Base-by-base conservation (phyloP, 2,797 vertebrate species). In the Caiman crocodilus region DNA sequence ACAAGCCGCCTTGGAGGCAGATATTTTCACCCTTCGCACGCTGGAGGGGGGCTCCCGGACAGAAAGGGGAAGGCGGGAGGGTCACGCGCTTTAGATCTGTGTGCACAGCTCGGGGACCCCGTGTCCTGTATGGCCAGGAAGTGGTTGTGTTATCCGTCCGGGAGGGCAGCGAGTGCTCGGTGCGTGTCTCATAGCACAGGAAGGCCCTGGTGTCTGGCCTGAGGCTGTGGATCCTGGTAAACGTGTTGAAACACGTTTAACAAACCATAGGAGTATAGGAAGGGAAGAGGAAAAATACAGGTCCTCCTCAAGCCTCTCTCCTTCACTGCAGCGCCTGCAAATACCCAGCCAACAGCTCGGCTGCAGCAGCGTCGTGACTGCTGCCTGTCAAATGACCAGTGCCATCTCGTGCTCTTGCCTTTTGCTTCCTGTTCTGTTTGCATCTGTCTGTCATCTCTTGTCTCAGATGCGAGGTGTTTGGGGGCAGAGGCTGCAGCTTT, bases 391-490 rank as follows among this genome's bases (percentile, higher is more conserved):
- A 5, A n/a, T 83, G 65, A 30, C 77, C 76, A 73, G 3, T 10
- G 69, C 2, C 63, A 77, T 69, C 78, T 91, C 63, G 10, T 50
- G 42, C 9, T 9, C 59, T 87, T 87, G 91, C 58, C 80, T 79
- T 84, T 75, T 82, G 88, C 82, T 55, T 84, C 88, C 88, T 86
- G 84, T 71, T 84, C 61, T 88, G 79, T 90, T 87, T 61, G 26
- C 73, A 74, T 50, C 42, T 57, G 77, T 84, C 84, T 50, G 18
- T 73, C 42, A 75, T 35, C 12, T 82, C 71, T 84, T 63, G 75
- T 71, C 71, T 87, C 89, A 87, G 76, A 91, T 0, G 1, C 28
- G 77, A 16, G 78, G 23, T 75, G 60, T 6, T 82, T 58, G 60
- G 87, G 86, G 50, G 59, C 57, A 73, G 80, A 59, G 20, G 58